These are phyloP conservation scores for Platyscapa corneri DNA, from an alignment of 1,140 invertebrate genomes.

Conservation along the genomic window DNA sequence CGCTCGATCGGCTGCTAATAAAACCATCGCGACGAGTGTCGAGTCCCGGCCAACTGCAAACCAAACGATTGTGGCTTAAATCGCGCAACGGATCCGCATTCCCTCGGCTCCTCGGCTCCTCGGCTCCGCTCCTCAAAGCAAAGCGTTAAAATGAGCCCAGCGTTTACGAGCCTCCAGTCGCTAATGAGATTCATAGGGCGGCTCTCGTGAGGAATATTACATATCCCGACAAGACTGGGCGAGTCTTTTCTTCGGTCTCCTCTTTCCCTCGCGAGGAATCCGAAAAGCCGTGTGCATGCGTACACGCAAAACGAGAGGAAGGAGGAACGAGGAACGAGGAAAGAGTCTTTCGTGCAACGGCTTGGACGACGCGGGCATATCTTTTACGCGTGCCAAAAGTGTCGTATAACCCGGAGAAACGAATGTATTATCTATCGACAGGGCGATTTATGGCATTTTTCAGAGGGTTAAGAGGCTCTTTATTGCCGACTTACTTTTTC, in stretches of 20 bases:
- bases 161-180: slow-evolving; percentile 19
- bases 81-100: neutral
- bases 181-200: slow-evolving; percentile 44
- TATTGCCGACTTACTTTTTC: slow-evolving; percentile 22
- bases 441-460: slow-evolving; percentile 49
- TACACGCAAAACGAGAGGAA: too few relatives aligned
- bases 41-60: neutral
- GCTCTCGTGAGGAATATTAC: neutral
- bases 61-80: too few relatives aligned
- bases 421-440: slow-evolving; percentile 46
- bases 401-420: slow-evolving; percentile 6
- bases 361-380: neutral
- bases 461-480: slow-evolving; percentile 43
- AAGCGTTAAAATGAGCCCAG: neutral
- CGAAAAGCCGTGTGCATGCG: too few relatives aligned
- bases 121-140: neutral
- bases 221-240: too few relatives aligned
- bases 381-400: neutral
- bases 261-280: too few relatives aligned
- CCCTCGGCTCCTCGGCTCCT: neutral
- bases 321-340: too few relatives aligned
- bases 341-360: too few relatives aligned
- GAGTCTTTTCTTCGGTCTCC: too few relatives aligned
- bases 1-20: neutral
- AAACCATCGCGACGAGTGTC: neutral